A percentile compares a stretch with the other conserved stretches of the same genome.
These are phyloP conservation scores for Silurus lanzhouensis DNA, from an alignment of 2,797 vertebrate genomes.

Conservation along the genomic window DNA sequence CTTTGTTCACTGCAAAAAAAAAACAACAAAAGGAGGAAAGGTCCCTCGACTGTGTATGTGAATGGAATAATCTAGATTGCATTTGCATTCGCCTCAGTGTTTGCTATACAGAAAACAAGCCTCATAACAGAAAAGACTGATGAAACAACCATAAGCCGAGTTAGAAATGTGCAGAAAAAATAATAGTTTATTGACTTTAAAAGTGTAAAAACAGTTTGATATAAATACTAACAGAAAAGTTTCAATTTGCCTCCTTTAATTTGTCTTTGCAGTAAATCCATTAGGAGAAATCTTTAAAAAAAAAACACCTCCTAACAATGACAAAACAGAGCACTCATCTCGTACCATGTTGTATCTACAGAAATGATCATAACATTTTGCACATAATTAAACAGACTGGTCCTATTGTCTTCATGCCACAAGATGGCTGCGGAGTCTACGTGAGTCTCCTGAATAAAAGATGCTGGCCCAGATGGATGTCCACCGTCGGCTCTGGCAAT, in stretches of 20 bases:
- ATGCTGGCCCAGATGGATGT: conserved; percentile 78
- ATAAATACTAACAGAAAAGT: neutral
- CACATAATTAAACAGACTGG: conserved; percentile 64
- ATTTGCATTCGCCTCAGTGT: conserved; percentile 21
- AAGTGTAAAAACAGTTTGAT: neutral
- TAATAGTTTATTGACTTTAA: neutral
- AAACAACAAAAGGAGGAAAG: too few relatives aligned
- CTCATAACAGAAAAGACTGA: neutral
- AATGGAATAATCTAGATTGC: conserved; percentile 24
- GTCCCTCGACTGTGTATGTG: neutral
- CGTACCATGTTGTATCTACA: too few relatives aligned
- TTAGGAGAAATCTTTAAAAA: neutral
- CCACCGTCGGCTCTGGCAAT: conserved; percentile 66
- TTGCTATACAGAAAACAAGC: conserved; percentile 11
- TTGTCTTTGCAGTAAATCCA: neutral
- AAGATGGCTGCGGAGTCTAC: conserved; percentile 76
- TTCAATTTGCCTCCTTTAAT: neutral
- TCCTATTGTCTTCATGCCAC: conserved; percentile 66
- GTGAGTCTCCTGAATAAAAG: conserved; percentile 77
- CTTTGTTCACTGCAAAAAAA: conserved; percentile 14
- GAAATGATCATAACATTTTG: neutral
- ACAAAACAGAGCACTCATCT: neutral
- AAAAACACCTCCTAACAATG: neutral
- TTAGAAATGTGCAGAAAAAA: neutral
- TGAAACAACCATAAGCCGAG: neutral